Base-by-base conservation (phyloP, 2,113 vertebrate species). In the Aptenodytes forsteri region DNA sequence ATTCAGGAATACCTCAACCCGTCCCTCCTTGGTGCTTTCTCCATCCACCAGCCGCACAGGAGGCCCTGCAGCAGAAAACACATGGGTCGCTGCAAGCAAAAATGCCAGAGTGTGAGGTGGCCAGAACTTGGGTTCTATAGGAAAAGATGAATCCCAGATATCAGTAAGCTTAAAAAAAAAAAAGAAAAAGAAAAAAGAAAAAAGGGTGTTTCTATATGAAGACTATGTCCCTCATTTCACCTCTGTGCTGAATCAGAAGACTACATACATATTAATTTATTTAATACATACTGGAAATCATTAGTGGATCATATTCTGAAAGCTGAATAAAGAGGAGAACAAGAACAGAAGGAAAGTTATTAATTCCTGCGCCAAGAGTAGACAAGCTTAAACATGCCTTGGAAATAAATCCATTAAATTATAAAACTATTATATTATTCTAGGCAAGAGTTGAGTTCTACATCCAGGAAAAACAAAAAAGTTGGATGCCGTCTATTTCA, bases 1-100 rank as follows among this genome's bases (percentile, higher is more conserved):
- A 13, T 98, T 99, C 91, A 99, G 98, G 92, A 99, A 95, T 5
- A 99, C 97, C 84, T 99, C 99, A 13, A 99, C 98, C 34, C 99
- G 97, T 44, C 99, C 99, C 94, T 99, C 99, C 97, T 98, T 99
- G 69, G 98, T 98, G 87, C 95, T 98, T 95, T 99, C 99, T 67
- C 99, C 99, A 55, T 98, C 99, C 44, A 99, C 98, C 88, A 99
- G 98, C 54, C 99, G 98, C 92, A 99, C 96, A 10, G 95, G 95
- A 73, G 96, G 89, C 17, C 96, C 97, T 98, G 73, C 34, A 85
- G 26, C 20, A 77, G 38, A 66, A 64, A 75, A 91, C 71, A 75
- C 4, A 8, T 8, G 27, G 20, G 52, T 56, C 9, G 1, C 72
- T 78, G 83, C 11, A 71, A 87, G 42, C 29, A 23, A 58, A 92